phyloP scores from a whole-genome alignment of 2,888 invertebrate species.

The Papilio protenor region DNA sequence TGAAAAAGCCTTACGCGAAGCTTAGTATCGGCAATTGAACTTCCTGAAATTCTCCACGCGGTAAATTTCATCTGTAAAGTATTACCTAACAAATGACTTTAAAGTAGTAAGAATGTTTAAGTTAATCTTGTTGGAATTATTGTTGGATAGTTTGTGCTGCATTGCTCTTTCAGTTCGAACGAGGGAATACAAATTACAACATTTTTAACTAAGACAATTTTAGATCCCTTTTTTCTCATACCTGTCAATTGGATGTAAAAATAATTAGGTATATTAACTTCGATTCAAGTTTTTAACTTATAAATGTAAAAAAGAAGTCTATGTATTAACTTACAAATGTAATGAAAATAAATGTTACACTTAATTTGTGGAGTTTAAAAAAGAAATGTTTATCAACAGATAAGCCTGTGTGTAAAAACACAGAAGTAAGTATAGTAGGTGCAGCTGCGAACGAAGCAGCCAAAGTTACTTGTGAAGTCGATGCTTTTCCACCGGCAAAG shows the following conservation, averaged over 20 bases:
- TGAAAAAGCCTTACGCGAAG: conserved; percentile 37
- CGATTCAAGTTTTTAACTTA: background rate
- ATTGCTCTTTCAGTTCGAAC: conserved; percentile 10
- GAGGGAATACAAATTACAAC: background rate
- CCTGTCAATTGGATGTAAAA: background rate
- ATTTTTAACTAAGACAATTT: background rate
- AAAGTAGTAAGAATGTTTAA: conserved; percentile 17
- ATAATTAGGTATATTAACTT: background rate
- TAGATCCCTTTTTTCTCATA: background rate
- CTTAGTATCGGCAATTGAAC: conserved; percentile 42
- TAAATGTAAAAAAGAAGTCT: background rate
- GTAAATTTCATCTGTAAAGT: conserved; percentile 27
- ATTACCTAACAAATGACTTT: conserved; percentile 26
- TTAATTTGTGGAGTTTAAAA: conserved; percentile 7
- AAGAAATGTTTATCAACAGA: conserved; percentile 80
- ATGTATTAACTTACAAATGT: background rate
- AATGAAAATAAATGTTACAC: background rate
- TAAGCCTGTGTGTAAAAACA: conserved; percentile 90
- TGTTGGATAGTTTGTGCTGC: background rate
- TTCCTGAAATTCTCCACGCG: conserved; percentile 32
- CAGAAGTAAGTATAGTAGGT: conserved; percentile 91
- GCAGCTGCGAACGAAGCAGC: conserved; percentile 93
- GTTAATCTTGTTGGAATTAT: background rate
- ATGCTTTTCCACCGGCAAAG: conserved; percentile 92
- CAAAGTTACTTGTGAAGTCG: conserved; percentile 92